Conservation (phyloP, 1,140 invertebrate species). For the Danaus melanippus region DNA sequence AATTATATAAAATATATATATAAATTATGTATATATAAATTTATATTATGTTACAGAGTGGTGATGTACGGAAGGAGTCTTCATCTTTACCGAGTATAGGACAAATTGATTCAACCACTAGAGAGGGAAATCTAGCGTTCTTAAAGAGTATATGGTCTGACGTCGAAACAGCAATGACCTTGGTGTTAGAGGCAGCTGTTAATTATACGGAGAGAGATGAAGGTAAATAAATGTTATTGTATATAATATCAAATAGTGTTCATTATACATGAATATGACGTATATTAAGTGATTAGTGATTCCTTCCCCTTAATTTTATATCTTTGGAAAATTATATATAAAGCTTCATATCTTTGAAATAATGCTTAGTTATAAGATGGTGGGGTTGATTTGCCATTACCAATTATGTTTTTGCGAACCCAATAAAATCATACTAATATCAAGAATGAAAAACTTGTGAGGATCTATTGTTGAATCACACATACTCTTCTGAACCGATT, state of each 20-base stretch:
- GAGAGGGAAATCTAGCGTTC: conserved; percentile 38
- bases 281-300: too few relatives aligned
- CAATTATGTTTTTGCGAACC: too few relatives aligned
- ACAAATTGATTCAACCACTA: conserved; percentile 32
- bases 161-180: conserved; percentile 26
- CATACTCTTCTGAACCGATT: too few relatives aligned
- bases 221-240: conserved; percentile 22
- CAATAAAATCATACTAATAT: too few relatives aligned
- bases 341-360: too few relatives aligned
- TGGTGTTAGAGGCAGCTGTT: conserved; percentile 23
- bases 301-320: too few relatives aligned
- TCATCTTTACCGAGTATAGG: conserved; percentile 24
- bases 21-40: not conserved
- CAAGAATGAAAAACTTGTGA: too few relatives aligned
- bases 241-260: not conserved
- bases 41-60: conserved; percentile 23
- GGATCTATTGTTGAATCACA: too few relatives aligned
- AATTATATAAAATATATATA: not conserved
- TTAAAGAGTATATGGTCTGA: conserved; percentile 30
- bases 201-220: conserved; percentile 21
- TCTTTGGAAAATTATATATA: too few relatives aligned
- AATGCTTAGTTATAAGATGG: too few relatives aligned
- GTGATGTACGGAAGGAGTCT: conserved; percentile 24
- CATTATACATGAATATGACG: not conserved
- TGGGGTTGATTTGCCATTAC: too few relatives aligned